phyloP scores from a whole-genome alignment of 2,797 vertebrate species.

The Geotrypetes seraphini region DNA sequence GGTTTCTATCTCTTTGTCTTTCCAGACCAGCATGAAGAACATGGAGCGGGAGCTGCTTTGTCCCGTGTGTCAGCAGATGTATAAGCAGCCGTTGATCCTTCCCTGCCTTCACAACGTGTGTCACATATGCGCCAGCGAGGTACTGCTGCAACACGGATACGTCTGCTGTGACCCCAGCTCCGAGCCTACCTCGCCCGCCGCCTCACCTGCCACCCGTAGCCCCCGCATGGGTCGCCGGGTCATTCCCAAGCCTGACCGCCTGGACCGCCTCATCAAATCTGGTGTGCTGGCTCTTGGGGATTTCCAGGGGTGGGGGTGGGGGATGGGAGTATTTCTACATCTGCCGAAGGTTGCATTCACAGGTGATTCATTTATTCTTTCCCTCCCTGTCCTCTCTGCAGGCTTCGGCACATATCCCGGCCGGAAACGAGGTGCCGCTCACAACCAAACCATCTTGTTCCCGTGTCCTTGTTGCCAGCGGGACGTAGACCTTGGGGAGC shows the following conservation, averaged over 20 bases:
- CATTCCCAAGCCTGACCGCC: conserved; percentile 73
- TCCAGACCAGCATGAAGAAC: conserved; percentile 91
- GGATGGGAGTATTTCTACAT: conserved; percentile 3
- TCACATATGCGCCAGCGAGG: conserved; percentile 83
- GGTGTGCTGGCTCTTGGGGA: conserved; percentile 38
- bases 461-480: conserved; percentile 81
- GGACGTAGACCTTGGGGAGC: conserved; percentile 85
- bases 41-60: conserved; percentile 90
- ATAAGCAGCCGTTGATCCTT: conserved; percentile 86
- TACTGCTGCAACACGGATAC: conserved; percentile 82
- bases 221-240: conserved; percentile 73
- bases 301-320: not conserved
- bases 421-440: conserved; percentile 65
- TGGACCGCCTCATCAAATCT: conserved; percentile 82
- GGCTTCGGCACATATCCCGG: conserved; percentile 88
- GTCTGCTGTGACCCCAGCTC: conserved; percentile 77
- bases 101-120: conserved; percentile 90
- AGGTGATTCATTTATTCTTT: not conserved
- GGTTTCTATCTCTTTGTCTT: conserved; percentile 12
- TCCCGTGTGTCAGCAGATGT: conserved; percentile 87
- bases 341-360: not conserved
- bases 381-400: conserved; percentile 16
- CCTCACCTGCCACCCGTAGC: conserved; percentile 78
- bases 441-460: conserved; percentile 70
- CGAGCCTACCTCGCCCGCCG: conserved; percentile 81